Conservation (phyloP, 2,797 vertebrate genomes). For the Poeciliopsis paucimaculata region DNA sequence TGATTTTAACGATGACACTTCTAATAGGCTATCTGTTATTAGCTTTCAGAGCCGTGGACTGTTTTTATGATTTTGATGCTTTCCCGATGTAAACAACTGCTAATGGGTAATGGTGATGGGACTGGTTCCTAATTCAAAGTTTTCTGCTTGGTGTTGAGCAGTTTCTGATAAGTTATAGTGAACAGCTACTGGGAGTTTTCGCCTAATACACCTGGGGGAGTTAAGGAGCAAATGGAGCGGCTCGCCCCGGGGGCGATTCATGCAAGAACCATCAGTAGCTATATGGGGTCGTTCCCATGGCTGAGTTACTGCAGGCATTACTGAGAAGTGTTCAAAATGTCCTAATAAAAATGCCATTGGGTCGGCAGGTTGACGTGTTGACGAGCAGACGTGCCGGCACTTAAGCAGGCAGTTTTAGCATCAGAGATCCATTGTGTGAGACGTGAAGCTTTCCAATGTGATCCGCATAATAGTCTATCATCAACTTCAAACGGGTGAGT, state of each 20-base stretch:
- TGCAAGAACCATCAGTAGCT: neutral
- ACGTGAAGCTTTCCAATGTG: neutral
- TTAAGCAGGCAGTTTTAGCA: neutral
- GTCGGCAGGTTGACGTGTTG: conserved; percentile 9
- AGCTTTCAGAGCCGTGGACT: too few species aligned
- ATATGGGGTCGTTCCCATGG: neutral
- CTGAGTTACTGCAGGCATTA: neutral
- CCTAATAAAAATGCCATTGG: neutral
- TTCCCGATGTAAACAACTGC: neutral
- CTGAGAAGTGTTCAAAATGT: conserved; percentile 8
- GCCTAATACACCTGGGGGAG: neutral
- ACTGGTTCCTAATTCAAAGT: neutral
- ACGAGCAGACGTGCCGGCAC: neutral
- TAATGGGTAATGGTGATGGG: neutral
- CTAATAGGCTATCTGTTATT: too few species aligned
- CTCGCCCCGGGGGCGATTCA: neutral
- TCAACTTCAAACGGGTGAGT: neutral
- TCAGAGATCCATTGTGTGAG: neutral
- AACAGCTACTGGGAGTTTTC: neutral
- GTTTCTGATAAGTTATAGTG: neutral
- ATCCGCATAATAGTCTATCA: conserved; percentile 4
- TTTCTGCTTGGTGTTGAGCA: too few species aligned
- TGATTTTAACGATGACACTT: too few species aligned
- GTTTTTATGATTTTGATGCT: too few species aligned
- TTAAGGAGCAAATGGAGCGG: neutral